Conservation (phyloP, 2,113 vertebrate genomes). For the Motacilla tschutschensis region DNA sequence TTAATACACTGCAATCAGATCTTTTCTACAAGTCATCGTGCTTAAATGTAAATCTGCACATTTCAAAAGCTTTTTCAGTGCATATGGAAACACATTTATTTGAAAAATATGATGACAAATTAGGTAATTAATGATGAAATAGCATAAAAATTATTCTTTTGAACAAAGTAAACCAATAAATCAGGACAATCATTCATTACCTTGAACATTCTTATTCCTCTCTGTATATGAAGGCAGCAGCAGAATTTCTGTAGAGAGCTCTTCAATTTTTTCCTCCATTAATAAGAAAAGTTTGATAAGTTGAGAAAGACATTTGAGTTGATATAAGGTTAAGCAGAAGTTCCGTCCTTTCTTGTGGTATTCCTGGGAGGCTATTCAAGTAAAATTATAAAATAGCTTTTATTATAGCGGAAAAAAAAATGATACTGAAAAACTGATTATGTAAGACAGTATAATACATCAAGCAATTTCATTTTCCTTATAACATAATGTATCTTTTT, state of each 20-base stretch:
- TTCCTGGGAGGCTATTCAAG: slow-evolving; percentile 76
- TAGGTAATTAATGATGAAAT: neutral
- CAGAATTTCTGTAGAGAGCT: slow-evolving; percentile 77
- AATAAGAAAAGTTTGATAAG: slow-evolving; percentile 79
- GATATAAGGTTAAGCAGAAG: slow-evolving; percentile 83
- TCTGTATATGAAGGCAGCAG: slow-evolving; percentile 71
- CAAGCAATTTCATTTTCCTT: neutral
- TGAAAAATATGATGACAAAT: neutral
- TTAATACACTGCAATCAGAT: neutral
- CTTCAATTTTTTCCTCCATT: slow-evolving; percentile 82
- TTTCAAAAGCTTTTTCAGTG: neutral
- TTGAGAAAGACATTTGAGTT: slow-evolving; percentile 83
- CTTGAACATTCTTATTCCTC: slow-evolving; percentile 74
- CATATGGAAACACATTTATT: neutral
- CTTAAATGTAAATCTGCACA: neutral
- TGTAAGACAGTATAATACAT: neutral
- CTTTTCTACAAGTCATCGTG: neutral
- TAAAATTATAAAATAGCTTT: slow-evolving; percentile 27
- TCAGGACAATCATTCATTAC: slow-evolving; percentile 66
- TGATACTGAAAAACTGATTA: neutral
- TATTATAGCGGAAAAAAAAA: neutral
- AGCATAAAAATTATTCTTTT: neutral
- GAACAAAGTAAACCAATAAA: neutral
- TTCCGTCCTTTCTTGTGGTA: slow-evolving; percentile 68
- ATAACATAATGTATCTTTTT: neutral